These are phyloP conservation scores for Diarsia brunnea DNA, from an alignment of 2,888 invertebrate species.

Conservation along the genomic window DNA sequence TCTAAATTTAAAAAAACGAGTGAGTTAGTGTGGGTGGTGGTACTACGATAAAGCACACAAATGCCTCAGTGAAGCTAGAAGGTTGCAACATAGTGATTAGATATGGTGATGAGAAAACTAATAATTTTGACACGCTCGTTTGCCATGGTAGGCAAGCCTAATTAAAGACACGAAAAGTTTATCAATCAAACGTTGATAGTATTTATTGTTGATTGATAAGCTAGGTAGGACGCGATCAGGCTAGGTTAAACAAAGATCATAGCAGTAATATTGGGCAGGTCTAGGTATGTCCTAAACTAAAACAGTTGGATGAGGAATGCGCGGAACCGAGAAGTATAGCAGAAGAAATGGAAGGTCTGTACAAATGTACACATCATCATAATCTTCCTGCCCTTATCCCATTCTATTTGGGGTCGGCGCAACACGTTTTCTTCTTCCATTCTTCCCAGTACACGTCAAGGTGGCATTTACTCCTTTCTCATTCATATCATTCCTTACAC, in stretches of 20 bases:
- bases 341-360: background rate
- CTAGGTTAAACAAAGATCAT: background rate
- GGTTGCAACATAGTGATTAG: slow-evolving; percentile 30
- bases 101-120: slow-evolving; percentile 21
- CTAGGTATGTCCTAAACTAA: background rate
- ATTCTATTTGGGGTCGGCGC: no score
- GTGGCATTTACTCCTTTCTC: no score
- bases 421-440: no score
- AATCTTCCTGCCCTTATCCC: no score
- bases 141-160: slow-evolving; percentile 20
- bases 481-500: no score
- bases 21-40: no score
- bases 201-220: background rate
- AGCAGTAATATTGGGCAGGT: background rate
- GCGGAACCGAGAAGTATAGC: background rate
- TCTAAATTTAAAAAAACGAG: background rate
- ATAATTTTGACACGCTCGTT: slow-evolving; percentile 20
- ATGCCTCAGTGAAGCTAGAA: background rate
- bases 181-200: slow-evolving; percentile 17
- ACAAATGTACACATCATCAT: background rate
- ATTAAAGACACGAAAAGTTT: slow-evolving; percentile 25
- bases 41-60: background rate
- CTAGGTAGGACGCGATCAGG: background rate
- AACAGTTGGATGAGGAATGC: background rate
- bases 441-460: no score